Base-by-base conservation (phyloP, 1,140 invertebrate genomes). In the Mactra quadrangularis region DNA sequence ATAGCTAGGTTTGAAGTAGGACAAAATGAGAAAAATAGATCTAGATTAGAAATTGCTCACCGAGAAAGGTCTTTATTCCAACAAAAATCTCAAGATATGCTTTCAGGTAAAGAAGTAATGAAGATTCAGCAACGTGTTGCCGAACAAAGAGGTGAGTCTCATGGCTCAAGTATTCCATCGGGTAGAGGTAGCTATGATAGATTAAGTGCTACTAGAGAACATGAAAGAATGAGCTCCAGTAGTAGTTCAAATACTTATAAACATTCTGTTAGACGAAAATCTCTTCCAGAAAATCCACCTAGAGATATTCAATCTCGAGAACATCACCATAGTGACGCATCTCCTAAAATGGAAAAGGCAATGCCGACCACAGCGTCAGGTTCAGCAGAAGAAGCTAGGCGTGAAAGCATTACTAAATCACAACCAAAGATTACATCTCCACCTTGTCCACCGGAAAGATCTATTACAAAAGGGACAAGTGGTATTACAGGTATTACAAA, bases 391-490 rank as follows among this genome's bases (percentile, higher is more conserved):
- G 38, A 41, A 41, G 3, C 17, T 25, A 50, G 27, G 13, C 22
- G 35, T 22, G 41, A 50, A 11, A 25, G 13, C 15, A 1, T 6
- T 68, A 29, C 22, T 27, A 41, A 3, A 50, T 31, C 15, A 47
- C 38, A 68, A 29, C 64, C 41, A 47, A 38, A 68, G 29, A 68
- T 68, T 41, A 47, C 64, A 50, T 29, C 45, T 47, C 45, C 45
- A 3, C 3, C 64, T 13, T 68, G 64, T 50, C 41, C 41, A 13
- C 25, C 68, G 53, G 68, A 47, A 66, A 52, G 79, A 45, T 82
- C 79, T 6, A 82, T 82, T 35, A 82, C 79, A 1, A 72, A 66
- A 35, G 79, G 79, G 35, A 82, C 79, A 19, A 82, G 79, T 60
- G 79, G 79, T 22, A n/a, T 75, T 25, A 35, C 9, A 31, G 79